Evolutionary conservation across 2,113 vertebrate species (phyloP).

Genomic region (Cryptotis parvus): DNA sequence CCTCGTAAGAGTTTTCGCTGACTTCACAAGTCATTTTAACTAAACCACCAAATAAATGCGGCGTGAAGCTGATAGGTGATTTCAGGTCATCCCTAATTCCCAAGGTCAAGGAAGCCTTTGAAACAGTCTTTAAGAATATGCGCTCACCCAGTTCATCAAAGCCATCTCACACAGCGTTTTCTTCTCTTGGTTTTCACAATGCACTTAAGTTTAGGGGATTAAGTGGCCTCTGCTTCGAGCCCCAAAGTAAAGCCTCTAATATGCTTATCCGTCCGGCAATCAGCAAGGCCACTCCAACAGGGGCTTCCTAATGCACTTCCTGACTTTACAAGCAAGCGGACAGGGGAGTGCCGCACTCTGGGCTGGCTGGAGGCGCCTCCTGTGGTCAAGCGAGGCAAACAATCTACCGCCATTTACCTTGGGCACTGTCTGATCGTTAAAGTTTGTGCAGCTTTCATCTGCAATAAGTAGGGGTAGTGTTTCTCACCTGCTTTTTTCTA

Average conservation of each 20-base stretch:
- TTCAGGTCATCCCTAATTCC: constrained; percentile 84
- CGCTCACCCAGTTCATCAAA: constrained; percentile 83
- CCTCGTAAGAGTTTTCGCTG: constrained; percentile 72
- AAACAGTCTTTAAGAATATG: constrained; percentile 83
- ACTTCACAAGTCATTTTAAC: constrained; percentile 73
- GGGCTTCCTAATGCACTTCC: constrained; percentile 76
- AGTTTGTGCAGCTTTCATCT: constrained; percentile 38
- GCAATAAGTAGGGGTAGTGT: constrained; percentile 26
- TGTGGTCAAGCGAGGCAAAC: not conserved
- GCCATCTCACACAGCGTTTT: constrained; percentile 78
- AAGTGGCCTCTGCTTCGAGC: constrained; percentile 79
- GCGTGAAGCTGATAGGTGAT: constrained; percentile 83
- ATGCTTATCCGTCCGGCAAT: constrained; percentile 74
- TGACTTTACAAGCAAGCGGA: constrained; percentile 69
- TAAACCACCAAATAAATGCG: constrained; percentile 83
- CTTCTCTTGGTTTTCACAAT: constrained; percentile 78
- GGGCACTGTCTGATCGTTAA: constrained; percentile 46
- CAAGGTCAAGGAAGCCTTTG: constrained; percentile 86
- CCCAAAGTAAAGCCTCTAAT: constrained; percentile 79
- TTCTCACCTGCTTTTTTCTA: constrained; percentile 66
- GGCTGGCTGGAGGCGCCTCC: constrained; percentile 12
- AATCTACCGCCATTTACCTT: constrained; percentile 43
- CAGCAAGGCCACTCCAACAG: constrained; percentile 67
- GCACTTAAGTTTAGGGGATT: constrained; percentile 84
- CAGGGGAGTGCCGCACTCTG: constrained; percentile 49